Conservation (phyloP, 2,113 vertebrate genomes). For the Esox niger region DNA sequence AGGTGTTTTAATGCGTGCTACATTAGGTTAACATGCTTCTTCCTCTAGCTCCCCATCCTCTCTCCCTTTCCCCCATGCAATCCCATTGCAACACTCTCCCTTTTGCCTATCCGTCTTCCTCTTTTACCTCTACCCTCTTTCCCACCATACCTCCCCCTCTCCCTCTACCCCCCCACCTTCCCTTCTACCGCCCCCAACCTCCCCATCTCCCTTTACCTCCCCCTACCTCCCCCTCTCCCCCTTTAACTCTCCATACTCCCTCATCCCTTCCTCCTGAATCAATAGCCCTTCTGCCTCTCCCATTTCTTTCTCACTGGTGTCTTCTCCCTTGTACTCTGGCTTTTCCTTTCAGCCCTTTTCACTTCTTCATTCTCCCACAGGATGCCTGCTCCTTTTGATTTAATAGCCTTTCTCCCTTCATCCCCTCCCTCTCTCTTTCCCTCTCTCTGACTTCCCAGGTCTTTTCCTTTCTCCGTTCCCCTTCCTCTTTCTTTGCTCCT, state of each 20-base stretch:
- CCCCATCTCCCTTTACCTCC: background rate
- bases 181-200: background rate
- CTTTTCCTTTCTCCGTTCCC: background rate
- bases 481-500: background rate
- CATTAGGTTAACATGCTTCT: no score
- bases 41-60: background rate
- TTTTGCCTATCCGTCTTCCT: no score
- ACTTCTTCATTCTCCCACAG: background rate
- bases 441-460: background rate
- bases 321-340: background rate
- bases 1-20: no score
- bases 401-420: constrained; percentile 24
- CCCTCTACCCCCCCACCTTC: background rate
- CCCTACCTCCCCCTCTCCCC: background rate
- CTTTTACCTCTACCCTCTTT: background rate
- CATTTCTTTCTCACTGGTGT: background rate
- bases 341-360: background rate
- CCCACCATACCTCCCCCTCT: background rate
- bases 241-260: background rate
- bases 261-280: constrained; percentile 35
- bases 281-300: background rate
- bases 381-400: constrained; percentile 24
- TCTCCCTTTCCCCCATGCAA: background rate
- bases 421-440: constrained; percentile 12
- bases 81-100: background rate